Base-by-base conservation (phyloP, 2,888 invertebrate species). In the Drosophila austrosaltans region DNA sequence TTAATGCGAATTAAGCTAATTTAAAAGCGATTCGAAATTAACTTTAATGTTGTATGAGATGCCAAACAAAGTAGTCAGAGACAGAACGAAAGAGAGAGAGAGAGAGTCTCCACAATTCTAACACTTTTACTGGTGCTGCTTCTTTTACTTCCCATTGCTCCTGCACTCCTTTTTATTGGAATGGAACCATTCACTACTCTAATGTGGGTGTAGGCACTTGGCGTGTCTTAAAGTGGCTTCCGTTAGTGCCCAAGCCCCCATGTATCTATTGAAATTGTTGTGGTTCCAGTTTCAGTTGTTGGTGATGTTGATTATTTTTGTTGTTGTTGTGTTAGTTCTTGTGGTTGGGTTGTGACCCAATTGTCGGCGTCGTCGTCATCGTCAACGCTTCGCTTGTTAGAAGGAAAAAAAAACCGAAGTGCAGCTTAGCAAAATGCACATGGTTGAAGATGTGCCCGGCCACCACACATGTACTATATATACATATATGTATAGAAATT, bases 21-120 rank as follows among this genome's bases (percentile, higher is more conserved):
- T 90, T 90, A 88, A 91, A 90, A 89, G 79, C 90, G 89, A 91
- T 91, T 91, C 85, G 76, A 89, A 91, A 91, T 91, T 91, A 91
- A 90, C 88, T 90, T 82, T 82, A 88, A 89, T 89, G 85, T 79
- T 89, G 85, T 79, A 78, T 72, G 77, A 76, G 73, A 66, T 65
- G 68, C 63, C 75, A 70, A 48, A 30, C 36, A 36, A 67, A 63
- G 22, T 48, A 22, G 25, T 48, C 20, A 63, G 40, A 25, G 22
- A 44, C 6, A 10, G 22, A 48, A 32, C 54, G 53, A 66, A 48
- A 32, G 40, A 57, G 25, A 53, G 48, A 57, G 59, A 12, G 40
- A 60, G 32, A 63, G 28, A 25, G 12, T 1, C 25, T 48, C 48
- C 48, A 48, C 48, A 63, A 57, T 63, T 72, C 75, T 75, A 72